A percentile compares a stretch with the other conserved stretches of the same genome.
phyloP scores from a whole-genome alignment of 2,113 vertebrate species.

The Nycticryphes semicollaris region DNA sequence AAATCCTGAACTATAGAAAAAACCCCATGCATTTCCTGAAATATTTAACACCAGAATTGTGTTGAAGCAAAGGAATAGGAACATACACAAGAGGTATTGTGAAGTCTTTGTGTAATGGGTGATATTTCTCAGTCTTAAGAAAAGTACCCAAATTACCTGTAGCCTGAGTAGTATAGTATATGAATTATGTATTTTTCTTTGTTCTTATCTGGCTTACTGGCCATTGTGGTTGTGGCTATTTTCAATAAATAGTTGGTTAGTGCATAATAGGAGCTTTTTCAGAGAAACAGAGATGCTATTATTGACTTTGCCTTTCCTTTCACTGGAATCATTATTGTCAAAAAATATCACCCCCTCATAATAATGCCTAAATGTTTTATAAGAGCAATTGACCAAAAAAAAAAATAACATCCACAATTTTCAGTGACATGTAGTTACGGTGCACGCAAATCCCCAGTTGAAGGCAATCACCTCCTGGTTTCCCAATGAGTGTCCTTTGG shows the following conservation, averaged over 20 bases:
- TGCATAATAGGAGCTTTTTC: not conserved
- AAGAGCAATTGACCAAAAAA: not conserved
- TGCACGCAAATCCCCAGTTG: not conserved
- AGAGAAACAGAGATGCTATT: not conserved
- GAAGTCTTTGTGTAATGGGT: not conserved
- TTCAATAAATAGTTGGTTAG: not conserved
- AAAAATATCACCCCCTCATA: not conserved
- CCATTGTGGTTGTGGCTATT: not conserved
- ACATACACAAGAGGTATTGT: not conserved
- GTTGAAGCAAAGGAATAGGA: not conserved
- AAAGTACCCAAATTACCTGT: not conserved
- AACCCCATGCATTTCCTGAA: not conserved
- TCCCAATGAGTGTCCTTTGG: not conserved
- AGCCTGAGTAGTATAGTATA: not conserved
- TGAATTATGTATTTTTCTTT: not conserved
- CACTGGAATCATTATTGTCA: not conserved
- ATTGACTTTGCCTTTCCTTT: not conserved
- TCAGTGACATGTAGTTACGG: not conserved
- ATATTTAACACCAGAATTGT: not conserved
- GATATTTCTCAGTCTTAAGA: not conserved
- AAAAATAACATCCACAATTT: not conserved
- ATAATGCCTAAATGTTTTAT: not conserved
- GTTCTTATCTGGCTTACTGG: not conserved
- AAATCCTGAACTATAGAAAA: not conserved
- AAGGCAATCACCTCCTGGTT: not conserved